These are phyloP conservation scores for Geranospiza caerulescens DNA, from an alignment of 2,797 vertebrate genomes.

Conservation along the genomic window DNA sequence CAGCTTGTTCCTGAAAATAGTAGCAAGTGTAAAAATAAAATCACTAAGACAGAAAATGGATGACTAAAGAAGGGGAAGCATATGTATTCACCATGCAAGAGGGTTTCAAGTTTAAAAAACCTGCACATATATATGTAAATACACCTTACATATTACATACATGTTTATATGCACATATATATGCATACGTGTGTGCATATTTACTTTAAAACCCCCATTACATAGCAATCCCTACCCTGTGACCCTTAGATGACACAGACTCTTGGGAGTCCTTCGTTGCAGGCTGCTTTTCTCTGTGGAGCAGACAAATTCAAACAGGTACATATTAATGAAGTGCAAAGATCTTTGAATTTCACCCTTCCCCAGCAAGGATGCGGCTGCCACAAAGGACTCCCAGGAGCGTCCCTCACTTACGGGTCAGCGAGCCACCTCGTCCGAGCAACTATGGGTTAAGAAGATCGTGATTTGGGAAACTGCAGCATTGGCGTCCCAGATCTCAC, in stretches of 20 bases:
- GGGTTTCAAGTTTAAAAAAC: not conserved
- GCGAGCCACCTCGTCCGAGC: not conserved
- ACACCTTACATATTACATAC: not conserved
- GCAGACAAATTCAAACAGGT: not conserved
- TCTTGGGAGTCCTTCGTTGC: not conserved
- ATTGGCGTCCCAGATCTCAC: not conserved
- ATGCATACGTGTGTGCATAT: not conserved
- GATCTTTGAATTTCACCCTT: not conserved
- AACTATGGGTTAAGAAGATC: fast-evolving
- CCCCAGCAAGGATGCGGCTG: not conserved
- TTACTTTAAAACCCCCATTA: not conserved
- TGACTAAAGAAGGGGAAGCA: not conserved
- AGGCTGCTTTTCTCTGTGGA: not conserved
- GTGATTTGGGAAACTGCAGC: not conserved
- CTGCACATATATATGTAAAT: not conserved
- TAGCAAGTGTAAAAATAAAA: not conserved
- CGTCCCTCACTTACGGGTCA: not conserved
- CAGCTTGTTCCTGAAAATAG: not conserved
- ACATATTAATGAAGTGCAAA: not conserved
- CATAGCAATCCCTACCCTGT: not conserved
- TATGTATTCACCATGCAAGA: not conserved
- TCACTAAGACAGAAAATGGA: not conserved
- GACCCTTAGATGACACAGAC: not conserved
- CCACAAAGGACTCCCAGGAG: not conserved
- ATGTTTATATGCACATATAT: not conserved